These are phyloP conservation scores for Lapara coniferarum DNA, from an alignment of 2,888 invertebrate genomes.

Conservation along the genomic window DNA sequence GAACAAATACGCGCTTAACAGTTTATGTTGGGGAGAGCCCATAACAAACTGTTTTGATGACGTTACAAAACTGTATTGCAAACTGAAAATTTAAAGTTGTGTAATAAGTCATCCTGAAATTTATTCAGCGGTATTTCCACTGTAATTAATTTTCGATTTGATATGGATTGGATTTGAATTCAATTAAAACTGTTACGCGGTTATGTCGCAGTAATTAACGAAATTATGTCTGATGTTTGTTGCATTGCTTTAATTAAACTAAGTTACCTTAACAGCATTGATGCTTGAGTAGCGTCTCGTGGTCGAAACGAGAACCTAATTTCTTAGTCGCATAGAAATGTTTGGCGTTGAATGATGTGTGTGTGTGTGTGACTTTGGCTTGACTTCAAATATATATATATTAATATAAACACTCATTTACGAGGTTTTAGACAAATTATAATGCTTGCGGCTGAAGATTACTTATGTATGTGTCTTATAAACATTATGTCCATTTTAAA, in stretches of 20 bases:
- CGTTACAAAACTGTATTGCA: not conserved
- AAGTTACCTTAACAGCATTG: not conserved
- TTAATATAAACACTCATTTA: no score
- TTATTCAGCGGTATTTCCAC: not conserved
- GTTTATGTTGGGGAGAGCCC: not conserved
- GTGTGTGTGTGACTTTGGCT: not conserved
- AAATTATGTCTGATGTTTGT: not conserved
- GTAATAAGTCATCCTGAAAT: not conserved
- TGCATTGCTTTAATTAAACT: not conserved
- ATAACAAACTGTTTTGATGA: constrained; percentile 1
- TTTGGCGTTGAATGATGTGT: not conserved
- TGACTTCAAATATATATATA: not conserved
- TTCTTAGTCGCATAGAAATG: not conserved
- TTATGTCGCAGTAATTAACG: not conserved
- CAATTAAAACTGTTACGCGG: not conserved
- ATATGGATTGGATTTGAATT: constrained; percentile 5
- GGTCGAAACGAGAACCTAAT: not conserved
- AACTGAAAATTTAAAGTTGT: constrained; percentile 1
- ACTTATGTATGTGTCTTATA: no score
- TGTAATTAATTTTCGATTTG: not conserved
- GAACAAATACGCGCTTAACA: constrained; percentile 14
- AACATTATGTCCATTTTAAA: no score
- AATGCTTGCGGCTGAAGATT: no score
- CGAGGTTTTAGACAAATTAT: no score
- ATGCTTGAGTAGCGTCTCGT: not conserved